Percentiles rank a stretch among this genome's conserved stretches.
These are phyloP conservation scores for Lycophotia porphyrea DNA, from an alignment of 2,888 invertebrate genomes.

Conservation along the genomic window DNA sequence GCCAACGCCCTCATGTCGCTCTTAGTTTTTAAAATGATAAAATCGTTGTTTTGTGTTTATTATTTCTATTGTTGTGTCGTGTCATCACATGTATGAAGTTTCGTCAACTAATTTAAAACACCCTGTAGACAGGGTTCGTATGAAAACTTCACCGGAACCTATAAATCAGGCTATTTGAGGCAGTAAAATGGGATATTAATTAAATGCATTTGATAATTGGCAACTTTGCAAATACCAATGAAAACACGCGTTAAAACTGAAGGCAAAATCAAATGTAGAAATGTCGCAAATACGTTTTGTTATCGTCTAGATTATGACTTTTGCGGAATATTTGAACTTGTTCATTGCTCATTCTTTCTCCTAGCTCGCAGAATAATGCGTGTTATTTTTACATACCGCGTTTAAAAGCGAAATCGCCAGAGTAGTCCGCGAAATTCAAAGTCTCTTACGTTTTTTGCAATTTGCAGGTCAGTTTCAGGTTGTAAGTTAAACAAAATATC, in stretches of 20 bases:
- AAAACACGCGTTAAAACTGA: not conserved
- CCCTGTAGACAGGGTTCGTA: not conserved
- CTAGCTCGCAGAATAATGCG: not conserved
- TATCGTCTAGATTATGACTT: not conserved
- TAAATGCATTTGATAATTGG: not conserved
- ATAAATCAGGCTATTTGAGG: not conserved
- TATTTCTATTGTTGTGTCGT: not conserved
- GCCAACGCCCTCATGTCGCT: not conserved
- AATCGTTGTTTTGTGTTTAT: not conserved
- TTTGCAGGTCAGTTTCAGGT: too few relatives aligned
- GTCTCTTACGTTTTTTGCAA: too few relatives aligned
- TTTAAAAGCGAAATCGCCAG: not conserved
- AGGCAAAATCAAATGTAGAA: not conserved
- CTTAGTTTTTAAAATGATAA: not conserved
- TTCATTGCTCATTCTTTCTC: too few relatives aligned
- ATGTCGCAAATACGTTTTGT: too few relatives aligned
- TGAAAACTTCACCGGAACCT: not conserved
- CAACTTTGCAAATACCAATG: not conserved
- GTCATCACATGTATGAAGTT: not conserved
- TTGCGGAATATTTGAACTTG: not conserved
- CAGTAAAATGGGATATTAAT: too few relatives aligned
- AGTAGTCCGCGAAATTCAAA: too few relatives aligned
- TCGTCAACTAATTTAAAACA: constrained; percentile 7
- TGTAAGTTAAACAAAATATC: too few relatives aligned
- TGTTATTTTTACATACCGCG: not conserved